Evolutionary conservation across 2,888 invertebrate species (phyloP).

Genomic region (Subacronicta megacephala): DNA sequence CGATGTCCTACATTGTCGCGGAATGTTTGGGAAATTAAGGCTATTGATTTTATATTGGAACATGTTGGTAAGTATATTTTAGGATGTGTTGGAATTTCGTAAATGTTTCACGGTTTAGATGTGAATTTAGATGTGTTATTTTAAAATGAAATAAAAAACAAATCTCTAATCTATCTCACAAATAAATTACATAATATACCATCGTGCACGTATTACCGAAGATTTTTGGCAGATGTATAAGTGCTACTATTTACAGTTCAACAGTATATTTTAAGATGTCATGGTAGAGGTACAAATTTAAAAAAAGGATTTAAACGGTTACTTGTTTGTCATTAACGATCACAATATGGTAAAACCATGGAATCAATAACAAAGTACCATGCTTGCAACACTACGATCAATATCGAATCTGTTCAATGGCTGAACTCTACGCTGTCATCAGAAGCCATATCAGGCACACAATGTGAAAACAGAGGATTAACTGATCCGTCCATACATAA

Average conservation of each 20-base stretch:
- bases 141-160: no score
- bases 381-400: not conserved
- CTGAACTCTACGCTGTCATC: constrained; percentile 10
- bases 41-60: constrained; percentile 12
- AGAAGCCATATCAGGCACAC: constrained; percentile 46
- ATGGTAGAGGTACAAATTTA: no score
- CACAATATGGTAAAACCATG: not conserved
- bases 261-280: no score
- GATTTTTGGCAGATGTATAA: no score
- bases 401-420: constrained; percentile 38
- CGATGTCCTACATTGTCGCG: constrained; percentile 17
- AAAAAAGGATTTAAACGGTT: no score
- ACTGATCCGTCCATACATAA: constrained; percentile 16
- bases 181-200: no score
- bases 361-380: not conserved
- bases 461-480: constrained; percentile 38
- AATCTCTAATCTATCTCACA: no score
- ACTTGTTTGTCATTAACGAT: no score
- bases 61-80: not conserved
- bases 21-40: constrained; percentile 3
- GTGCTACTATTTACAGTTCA: no score
- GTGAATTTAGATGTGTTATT: not conserved
- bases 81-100: not conserved
- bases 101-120: not conserved
- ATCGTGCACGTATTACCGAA: no score